Evolutionary conservation across 2,797 vertebrate genomes (phyloP), one percentile per base, ranked within the genome.

Genomic region (Parauchenoglanis ngamensis): DNA sequence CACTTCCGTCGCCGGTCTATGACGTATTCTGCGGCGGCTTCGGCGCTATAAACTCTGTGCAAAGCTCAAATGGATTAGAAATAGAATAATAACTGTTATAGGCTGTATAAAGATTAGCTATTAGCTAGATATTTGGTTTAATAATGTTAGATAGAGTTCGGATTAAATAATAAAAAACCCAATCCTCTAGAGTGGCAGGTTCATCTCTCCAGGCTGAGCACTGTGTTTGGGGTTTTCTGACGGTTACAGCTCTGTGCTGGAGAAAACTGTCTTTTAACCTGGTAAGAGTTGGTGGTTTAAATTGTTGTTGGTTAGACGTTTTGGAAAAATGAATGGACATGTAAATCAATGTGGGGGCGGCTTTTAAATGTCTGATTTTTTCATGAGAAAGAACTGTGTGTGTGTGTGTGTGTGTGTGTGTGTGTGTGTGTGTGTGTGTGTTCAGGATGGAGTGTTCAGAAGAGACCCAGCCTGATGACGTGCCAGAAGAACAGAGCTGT

Each of bases 381-480:
- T 19, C 10, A 21, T 73, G 25, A n/a, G 23, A 25, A 63, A 63
- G 61, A 2, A 73, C 0, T 59, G 7, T 61, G 19, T 46, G 2
- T 61, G 2, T 80, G 19, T 81, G 23, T 81, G 8, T 80, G 8
- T 59, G 10, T n/a, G 54, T 75, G 31, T 73, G 70, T 75, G 40
- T 76, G 40, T 31, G 57, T 63, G 56, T 63, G 54, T 75, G 31
- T 73, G 70, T 75, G 40, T 76, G 40, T 31, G 40, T 52, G 56
- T 65, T 19, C 17, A 77, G 84, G 57, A 85, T 85, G 84, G 84
- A 85, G 56, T 84, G 68, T 21, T 75, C 68, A 8, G 68, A 73
- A 15, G 52, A 84, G 6, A 11, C 3, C 15, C 82, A 56, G 82
- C 11, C 25, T n/a, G 52, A 46, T 19, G 54, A 75, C 21, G 5